phyloP scores from a whole-genome alignment of 2,888 invertebrate species.

The Leptodirus hochenwartii region DNA sequence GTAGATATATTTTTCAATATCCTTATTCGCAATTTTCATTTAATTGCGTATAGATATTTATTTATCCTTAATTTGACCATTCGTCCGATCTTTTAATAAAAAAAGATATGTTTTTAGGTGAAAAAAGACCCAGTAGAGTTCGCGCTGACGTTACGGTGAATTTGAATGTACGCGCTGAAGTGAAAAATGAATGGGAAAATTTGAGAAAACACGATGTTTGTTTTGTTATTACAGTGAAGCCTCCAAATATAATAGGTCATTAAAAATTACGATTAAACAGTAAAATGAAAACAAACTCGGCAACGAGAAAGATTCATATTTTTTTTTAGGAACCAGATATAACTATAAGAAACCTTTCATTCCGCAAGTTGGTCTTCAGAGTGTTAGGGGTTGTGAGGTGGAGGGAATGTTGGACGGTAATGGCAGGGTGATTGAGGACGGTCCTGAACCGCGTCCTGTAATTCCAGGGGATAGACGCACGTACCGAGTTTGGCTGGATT shows the following conservation, averaged over 20 bases:
- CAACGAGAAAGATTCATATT: no score
- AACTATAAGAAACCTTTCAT: conserved; percentile 71
- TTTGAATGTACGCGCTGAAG: conserved; percentile 74
- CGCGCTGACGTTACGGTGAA: conserved; percentile 90
- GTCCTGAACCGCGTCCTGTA: conserved; percentile 74
- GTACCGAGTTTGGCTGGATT: conserved; percentile 86
- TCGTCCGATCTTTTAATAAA: neutral
- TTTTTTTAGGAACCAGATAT: conserved; percentile 48
- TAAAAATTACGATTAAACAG: conserved; percentile 8
- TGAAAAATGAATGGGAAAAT: conserved; percentile 94
- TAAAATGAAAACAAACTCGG: no score
- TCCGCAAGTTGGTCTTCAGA: conserved; percentile 79
- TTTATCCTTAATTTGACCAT: neutral
- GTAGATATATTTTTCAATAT: conserved; percentile 1
- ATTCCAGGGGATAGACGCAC: conserved; percentile 79
- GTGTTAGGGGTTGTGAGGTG: conserved; percentile 93
- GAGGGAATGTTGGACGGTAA: conserved; percentile 95
- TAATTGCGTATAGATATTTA: neutral
- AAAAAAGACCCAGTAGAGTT: conserved; percentile 88
- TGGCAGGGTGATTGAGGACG: conserved; percentile 92
- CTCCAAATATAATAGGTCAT: conserved; percentile 63
- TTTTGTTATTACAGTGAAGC: conserved; percentile 83
- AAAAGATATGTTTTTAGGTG: conserved; percentile 33
- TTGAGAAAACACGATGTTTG: conserved; percentile 95
- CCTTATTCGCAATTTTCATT: conserved; percentile 3